Conservation (phyloP, 2,113 vertebrate species). For the Thamnophis sirtalis region DNA sequence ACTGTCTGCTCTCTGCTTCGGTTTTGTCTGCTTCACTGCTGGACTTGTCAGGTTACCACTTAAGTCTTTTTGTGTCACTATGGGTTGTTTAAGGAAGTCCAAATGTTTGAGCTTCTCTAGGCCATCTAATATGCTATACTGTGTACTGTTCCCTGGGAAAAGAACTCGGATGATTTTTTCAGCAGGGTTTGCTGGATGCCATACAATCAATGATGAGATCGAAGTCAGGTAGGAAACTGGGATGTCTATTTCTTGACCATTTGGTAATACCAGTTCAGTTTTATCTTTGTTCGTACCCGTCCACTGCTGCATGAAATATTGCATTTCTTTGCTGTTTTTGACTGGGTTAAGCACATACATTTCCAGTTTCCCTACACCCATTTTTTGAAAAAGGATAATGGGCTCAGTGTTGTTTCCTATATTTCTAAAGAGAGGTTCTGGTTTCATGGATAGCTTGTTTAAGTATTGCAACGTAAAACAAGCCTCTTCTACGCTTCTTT, state of each 20-base stretch:
- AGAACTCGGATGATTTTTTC: conserved; percentile 94
- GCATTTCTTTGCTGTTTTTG: conserved; percentile 91
- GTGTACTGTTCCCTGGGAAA: conserved; percentile 92
- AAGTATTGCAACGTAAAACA: conserved; percentile 86
- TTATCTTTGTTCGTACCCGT: conserved; percentile 87
- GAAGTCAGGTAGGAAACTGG: conserved; percentile 88
- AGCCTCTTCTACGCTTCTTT: conserved; percentile 85
- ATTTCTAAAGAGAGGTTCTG: conserved; percentile 85
- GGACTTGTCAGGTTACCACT: conserved; percentile 70
- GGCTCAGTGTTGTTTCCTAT: conserved; percentile 84
- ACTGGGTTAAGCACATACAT: conserved; percentile 96
- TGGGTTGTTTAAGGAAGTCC: conserved; percentile 88
- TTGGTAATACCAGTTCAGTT: conserved; percentile 80
- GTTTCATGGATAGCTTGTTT: conserved; percentile 87
- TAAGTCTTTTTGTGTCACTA: conserved; percentile 87
- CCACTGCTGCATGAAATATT: conserved; percentile 95
- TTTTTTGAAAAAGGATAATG: conserved; percentile 93
- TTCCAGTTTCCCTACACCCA: conserved; percentile 95
- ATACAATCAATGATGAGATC: conserved; percentile 91
- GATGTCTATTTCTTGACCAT: conserved; percentile 87
- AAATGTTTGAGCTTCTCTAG: conserved; percentile 94
- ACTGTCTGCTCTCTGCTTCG: conserved; percentile 89
- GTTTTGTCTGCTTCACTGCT: conserved; percentile 82
- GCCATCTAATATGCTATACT: conserved; percentile 90
- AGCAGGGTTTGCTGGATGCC: conserved; percentile 91